These are phyloP conservation scores for Punctoribates punctum DNA, from an alignment of 2,888 invertebrate species.

Conservation along the genomic window DNA sequence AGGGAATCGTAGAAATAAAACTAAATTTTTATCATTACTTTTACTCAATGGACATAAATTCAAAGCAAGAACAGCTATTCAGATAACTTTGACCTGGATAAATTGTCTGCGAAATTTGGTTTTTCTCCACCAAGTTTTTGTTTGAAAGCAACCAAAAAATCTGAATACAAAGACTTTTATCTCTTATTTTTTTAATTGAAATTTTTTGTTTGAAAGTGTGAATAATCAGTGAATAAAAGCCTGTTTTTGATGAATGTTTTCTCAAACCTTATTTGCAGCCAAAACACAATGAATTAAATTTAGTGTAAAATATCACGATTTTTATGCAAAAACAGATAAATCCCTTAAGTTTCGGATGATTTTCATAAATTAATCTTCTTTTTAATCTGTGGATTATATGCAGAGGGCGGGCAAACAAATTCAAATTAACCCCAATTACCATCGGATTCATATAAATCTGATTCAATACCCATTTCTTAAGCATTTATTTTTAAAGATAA, in stretches of 20 bases:
- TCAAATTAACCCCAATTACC: constrained; percentile 12
- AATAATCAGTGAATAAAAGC: not conserved
- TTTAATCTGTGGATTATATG: not conserved
- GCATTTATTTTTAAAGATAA: too few relatives aligned
- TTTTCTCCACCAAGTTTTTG: not conserved
- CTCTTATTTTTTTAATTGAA: not conserved
- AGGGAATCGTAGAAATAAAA: too few relatives aligned
- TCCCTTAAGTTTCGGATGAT: not conserved
- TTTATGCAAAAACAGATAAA: not conserved
- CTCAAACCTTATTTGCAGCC: not conserved
- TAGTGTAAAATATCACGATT: not conserved
- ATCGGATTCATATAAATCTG: not conserved
- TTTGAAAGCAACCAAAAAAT: not conserved
- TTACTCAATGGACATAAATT: too few relatives aligned
- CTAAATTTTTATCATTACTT: too few relatives aligned
- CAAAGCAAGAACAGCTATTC: too few relatives aligned
- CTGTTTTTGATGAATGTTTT: not conserved
- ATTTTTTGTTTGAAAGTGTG: constrained; percentile 5
- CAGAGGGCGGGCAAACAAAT: not conserved
- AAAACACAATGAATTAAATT: not conserved
- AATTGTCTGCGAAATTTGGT: too few relatives aligned
- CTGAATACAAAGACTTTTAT: not conserved
- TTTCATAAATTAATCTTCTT: not conserved
- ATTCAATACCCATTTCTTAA: not conserved
- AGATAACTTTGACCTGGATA: too few relatives aligned